Evolutionary conservation across 2,888 invertebrate genomes (phyloP).

Genomic region (Lucinisca nassula): DNA sequence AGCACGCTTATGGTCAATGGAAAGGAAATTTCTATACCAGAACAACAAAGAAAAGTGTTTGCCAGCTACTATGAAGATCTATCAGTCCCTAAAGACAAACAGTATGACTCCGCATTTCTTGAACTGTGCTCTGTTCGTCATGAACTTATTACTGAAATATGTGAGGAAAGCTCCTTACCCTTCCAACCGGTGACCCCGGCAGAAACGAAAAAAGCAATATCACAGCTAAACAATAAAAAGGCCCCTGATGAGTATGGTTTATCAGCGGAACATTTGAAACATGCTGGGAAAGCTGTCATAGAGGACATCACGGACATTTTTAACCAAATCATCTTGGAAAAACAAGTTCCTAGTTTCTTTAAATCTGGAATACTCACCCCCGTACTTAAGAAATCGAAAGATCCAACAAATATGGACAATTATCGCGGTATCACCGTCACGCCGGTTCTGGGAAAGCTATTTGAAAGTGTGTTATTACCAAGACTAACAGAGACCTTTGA

Average conservation of each 20-base stretch:
- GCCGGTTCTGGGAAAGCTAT: no score
- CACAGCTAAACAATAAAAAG: constrained; percentile 5
- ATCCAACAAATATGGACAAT: no score
- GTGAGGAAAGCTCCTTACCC: not conserved
- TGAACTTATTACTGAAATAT: not conserved
- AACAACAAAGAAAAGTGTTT: not conserved
- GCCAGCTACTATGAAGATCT: constrained; percentile 8
- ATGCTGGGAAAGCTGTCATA: not conserved
- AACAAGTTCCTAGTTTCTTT: not conserved
- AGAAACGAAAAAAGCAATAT: constrained; percentile 9
- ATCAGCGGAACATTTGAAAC: constrained; percentile 12
- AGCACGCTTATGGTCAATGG: not conserved
- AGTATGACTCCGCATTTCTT: not conserved
- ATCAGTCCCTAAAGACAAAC: constrained; percentile 15
- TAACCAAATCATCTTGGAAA: not conserved
- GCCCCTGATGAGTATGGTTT: constrained; percentile 11
- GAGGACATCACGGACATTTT: not conserved
- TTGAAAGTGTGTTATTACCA: no score
- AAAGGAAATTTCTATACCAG: not conserved
- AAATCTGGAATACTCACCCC: constrained; percentile 22
- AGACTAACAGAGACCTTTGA: no score
- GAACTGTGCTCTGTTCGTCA: not conserved
- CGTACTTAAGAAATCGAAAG: no score
- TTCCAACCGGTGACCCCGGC: not conserved
- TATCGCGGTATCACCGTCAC: no score